phyloP scores from a whole-genome alignment of 2,797 vertebrate genomes.

The Menidia menidia region DNA sequence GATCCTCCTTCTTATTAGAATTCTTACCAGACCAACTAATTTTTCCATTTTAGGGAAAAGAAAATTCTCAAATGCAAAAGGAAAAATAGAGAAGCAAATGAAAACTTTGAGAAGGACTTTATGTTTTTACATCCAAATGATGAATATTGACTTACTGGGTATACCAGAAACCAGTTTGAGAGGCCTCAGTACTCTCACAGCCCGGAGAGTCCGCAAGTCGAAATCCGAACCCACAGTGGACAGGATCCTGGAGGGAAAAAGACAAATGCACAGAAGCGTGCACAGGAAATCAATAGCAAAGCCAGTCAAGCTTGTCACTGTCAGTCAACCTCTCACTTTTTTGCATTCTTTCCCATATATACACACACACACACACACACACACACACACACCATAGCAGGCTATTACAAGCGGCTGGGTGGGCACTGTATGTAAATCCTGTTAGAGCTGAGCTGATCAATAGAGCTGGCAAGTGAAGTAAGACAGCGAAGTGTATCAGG shows the following conservation, averaged over 20 bases:
- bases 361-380: constrained; percentile 17
- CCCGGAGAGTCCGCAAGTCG: constrained; percentile 93
- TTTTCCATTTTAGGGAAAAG: not conserved
- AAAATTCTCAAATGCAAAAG: not conserved
- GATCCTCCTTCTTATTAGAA: constrained; percentile 28
- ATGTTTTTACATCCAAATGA: not conserved
- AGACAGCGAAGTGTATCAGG: constrained; percentile 56
- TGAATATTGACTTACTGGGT: constrained; percentile 86
- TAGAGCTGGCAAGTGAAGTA: constrained; percentile 64
- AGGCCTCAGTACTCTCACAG: constrained; percentile 92
- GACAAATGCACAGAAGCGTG: constrained; percentile 50
- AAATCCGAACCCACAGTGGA: constrained; percentile 93
- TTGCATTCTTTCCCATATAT: constrained; percentile 11
- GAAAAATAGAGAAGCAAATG: not conserved
- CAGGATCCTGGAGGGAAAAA: constrained; percentile 85
- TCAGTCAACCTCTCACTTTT: constrained; percentile 48
- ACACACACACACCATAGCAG: constrained; percentile 32
- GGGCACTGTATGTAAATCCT: constrained; percentile 71
- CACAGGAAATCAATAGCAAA: constrained; percentile 55
- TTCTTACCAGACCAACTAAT: constrained; percentile 12
- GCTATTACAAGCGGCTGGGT: constrained; percentile 55
- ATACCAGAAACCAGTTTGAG: constrained; percentile 97
- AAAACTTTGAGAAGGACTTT: not conserved
- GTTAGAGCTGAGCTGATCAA: constrained; percentile 66
- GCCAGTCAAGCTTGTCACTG: constrained; percentile 44